phyloP scores from a whole-genome alignment of 2,888 invertebrate genomes.

The Spodoptera exigua region DNA sequence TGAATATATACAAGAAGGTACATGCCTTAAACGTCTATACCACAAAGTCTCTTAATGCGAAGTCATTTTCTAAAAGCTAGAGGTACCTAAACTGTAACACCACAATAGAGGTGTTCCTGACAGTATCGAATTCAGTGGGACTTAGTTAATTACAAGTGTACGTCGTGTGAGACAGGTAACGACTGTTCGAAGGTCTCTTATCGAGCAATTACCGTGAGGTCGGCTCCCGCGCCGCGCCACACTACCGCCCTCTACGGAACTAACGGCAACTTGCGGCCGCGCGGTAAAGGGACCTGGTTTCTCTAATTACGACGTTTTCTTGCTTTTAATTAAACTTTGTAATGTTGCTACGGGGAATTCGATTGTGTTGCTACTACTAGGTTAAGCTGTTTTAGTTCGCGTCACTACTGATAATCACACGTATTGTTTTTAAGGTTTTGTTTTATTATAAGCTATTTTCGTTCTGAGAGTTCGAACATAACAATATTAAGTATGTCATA shows the following conservation, averaged over 20 bases:
- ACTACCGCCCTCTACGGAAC: neutral
- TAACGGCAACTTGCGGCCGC: conserved; percentile 6
- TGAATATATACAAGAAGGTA: no score
- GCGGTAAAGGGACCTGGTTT: conserved; percentile 11
- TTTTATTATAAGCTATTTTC: neutral
- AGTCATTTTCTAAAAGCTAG: no score
- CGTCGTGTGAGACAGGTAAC: conserved; percentile 35
- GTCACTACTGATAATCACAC: no score
- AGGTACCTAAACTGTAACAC: no score
- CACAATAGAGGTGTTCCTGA: no score
- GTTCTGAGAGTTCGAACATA: no score
- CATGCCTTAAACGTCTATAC: no score
- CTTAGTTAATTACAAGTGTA: conserved; percentile 34
- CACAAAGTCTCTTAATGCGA: no score
- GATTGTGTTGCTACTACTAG: conserved; percentile 12
- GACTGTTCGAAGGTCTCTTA: conserved; percentile 39
- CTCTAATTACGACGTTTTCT: conserved; percentile 40
- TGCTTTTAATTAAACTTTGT: conserved; percentile 41
- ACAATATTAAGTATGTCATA: no score
- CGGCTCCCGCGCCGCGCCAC: conserved; percentile 20
- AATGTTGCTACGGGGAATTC: conserved; percentile 14
- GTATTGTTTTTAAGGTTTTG: neutral
- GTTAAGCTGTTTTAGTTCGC: conserved; percentile 14
- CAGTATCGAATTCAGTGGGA: conserved; percentile 17
- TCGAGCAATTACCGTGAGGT: conserved; percentile 36